Conservation (phyloP, 2,113 vertebrate species). For the Pangasianodon hypophthalmus region DNA sequence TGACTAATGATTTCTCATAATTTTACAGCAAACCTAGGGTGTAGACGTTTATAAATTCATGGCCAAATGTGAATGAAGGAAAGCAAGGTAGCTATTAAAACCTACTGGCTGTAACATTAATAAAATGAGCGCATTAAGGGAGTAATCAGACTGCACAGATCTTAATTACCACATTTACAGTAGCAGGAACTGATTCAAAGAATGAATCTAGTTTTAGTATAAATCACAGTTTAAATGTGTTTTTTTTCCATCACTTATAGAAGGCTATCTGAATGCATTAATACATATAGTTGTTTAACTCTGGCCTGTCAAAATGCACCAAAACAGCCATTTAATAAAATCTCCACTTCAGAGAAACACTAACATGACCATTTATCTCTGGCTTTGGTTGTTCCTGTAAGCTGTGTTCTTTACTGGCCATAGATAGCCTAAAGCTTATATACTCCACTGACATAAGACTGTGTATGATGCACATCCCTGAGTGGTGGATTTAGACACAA, state of each 20-base stretch:
- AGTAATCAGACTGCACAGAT: neutral
- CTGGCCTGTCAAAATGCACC: neutral
- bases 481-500: neutral
- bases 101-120: constrained; percentile 9
- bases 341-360: neutral
- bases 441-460: neutral
- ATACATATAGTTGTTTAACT: neutral
- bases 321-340: neutral
- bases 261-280: neutral
- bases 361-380: neutral
- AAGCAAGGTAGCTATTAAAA: neutral
- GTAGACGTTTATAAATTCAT: neutral
- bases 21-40: neutral
- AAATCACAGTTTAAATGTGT: neutral
- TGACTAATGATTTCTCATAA: neutral
- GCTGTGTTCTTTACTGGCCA: neutral
- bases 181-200: neutral
- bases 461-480: neutral
- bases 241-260: neutral
- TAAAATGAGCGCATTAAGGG: neutral
- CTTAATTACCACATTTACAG: neutral
- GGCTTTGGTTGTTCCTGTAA: neutral
- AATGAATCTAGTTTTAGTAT: neutral
- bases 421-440: neutral
- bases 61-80: neutral